These are phyloP conservation scores for Drosophila melanogaster DNA, from an alignment of 1,140 invertebrate genomes.

Conservation along the genomic window DNA sequence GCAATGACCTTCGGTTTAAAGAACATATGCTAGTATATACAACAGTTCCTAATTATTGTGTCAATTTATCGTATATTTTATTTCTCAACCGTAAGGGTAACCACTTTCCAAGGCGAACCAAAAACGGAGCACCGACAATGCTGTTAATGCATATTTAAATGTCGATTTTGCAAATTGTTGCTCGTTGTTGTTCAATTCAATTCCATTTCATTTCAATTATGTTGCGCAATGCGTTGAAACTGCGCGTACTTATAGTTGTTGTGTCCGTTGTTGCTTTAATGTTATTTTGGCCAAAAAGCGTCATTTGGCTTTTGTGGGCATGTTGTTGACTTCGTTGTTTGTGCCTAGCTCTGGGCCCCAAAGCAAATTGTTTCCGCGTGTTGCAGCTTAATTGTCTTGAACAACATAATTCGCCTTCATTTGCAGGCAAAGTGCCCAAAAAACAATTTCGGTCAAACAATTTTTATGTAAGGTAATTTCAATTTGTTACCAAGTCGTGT, in stretches of 20 bases:
- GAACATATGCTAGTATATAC: too few relatives aligned
- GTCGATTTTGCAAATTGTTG: constrained; percentile 79
- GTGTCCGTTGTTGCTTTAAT: constrained; percentile 21
- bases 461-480: constrained; percentile 78
- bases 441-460: constrained; percentile 49
- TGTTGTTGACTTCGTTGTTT: constrained; percentile 34
- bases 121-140: constrained; percentile 37
- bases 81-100: constrained; percentile 11
- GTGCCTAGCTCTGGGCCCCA: constrained; percentile 49
- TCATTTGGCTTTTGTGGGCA: constrained; percentile 52
- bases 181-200: constrained; percentile 59
- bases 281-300: constrained; percentile 48
- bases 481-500: constrained; percentile 58
- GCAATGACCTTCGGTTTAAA: too few relatives aligned
- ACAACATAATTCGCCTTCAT: constrained; percentile 76
- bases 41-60: background rate
- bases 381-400: constrained; percentile 76
- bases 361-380: constrained; percentile 77
- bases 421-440: constrained; percentile 56
- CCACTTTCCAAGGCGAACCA: constrained; percentile 43
- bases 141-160: constrained; percentile 75
- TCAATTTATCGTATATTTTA: background rate
- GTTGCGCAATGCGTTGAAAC: constrained; percentile 79
- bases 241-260: constrained; percentile 69
- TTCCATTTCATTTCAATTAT: constrained; percentile 70